Evolutionary conservation across 2,888 invertebrate genomes (phyloP).

Genomic region (Chaitophorus viminalis): DNA sequence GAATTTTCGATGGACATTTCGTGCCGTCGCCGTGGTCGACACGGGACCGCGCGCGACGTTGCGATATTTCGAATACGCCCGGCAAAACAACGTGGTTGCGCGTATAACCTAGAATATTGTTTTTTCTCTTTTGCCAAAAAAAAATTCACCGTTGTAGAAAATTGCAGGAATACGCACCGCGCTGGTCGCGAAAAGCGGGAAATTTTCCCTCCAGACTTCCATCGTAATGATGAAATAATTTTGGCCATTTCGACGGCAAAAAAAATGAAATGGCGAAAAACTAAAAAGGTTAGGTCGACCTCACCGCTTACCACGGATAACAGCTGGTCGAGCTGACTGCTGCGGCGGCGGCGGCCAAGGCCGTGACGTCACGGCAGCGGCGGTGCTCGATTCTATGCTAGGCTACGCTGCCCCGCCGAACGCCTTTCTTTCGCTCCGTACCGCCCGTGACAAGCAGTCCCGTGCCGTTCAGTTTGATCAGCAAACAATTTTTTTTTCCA

Average conservation of each 20-base stretch:
- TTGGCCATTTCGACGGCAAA: neutral
- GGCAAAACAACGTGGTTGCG: slow-evolving; percentile 11
- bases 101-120: slow-evolving; percentile 4
- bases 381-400: neutral
- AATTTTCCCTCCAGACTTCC: no score
- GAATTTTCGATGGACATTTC: neutral
- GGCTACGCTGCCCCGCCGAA: neutral
- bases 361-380: slow-evolving; percentile 10
- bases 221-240: neutral
- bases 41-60: slow-evolving; percentile 22
- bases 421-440: slow-evolving; percentile 25
- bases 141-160: no score
- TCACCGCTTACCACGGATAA: neutral
- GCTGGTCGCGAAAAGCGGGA: no score
- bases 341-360: neutral
- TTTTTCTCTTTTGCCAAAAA: neutral
- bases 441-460: slow-evolving; percentile 14
- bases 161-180: no score
- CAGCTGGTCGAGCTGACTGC: neutral
- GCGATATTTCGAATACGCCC: slow-evolving; percentile 43
- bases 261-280: no score
- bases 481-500: slow-evolving; percentile 3
- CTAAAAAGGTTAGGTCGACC: neutral
- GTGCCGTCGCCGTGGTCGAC: neutral
- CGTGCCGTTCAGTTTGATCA: neutral